Conservation (phyloP, 2,888 invertebrate genomes). For the Platyscelio sp. region DNA sequence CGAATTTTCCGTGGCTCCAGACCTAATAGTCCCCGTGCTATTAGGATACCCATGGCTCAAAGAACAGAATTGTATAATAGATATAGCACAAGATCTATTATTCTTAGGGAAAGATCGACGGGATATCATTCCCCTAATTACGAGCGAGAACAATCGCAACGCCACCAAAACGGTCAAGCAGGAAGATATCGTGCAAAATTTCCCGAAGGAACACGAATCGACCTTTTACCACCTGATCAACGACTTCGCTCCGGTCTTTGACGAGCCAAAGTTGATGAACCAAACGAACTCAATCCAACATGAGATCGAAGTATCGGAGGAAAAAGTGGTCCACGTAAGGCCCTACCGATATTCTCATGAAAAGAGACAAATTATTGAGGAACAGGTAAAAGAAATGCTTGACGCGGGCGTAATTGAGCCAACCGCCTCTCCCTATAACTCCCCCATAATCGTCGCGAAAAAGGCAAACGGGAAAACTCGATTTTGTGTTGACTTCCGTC, state of each 20-base stretch:
- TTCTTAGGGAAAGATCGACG: not conserved
- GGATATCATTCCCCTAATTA: not conserved
- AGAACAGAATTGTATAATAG: not conserved
- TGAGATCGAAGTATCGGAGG: not conserved
- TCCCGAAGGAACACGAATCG: not conserved
- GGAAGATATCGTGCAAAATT: not conserved
- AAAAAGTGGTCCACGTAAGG: not conserved
- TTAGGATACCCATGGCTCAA: slow-evolving; percentile 21
- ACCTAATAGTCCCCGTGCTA: too few relatives aligned
- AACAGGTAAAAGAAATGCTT: too few relatives aligned
- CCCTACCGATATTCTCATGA: not conserved
- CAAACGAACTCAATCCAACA: not conserved
- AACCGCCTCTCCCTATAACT: slow-evolving; percentile 59
- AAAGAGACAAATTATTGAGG: slow-evolving; percentile 23
- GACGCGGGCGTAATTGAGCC: slow-evolving; percentile 49
- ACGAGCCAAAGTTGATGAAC: not conserved
- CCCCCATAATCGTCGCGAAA: slow-evolving; percentile 12
- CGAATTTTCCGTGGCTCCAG: too few relatives aligned
- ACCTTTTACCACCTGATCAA: not conserved
- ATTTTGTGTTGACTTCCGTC: slow-evolving; percentile 71
- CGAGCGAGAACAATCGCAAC: too few relatives aligned
- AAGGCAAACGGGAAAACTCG: not conserved
- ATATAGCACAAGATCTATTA: not conserved
- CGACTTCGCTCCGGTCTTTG: not conserved
- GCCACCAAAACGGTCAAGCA: too few relatives aligned